phyloP scores from a whole-genome alignment of 2,113 vertebrate species.

The Nerophis ophidion region DNA sequence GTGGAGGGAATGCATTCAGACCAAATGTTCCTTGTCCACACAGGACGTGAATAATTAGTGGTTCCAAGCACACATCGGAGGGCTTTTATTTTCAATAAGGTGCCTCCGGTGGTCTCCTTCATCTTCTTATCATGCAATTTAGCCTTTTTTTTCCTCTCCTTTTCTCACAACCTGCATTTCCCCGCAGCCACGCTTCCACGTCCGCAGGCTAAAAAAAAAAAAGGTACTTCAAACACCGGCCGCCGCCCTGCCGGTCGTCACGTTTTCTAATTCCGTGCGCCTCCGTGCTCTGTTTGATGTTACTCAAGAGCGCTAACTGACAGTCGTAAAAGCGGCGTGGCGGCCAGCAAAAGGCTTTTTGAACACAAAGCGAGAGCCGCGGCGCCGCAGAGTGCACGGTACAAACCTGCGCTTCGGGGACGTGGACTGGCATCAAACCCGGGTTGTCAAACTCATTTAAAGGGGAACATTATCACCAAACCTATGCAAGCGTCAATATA shows the following conservation, averaged over 20 bases:
- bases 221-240: conserved; percentile 63
- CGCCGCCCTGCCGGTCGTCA: conserved; percentile 61
- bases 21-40: conserved; percentile 4
- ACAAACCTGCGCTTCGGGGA: conserved; percentile 42
- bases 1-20: conserved; percentile 12
- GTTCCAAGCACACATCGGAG: conserved; percentile 34
- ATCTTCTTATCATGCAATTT: conserved; percentile 55
- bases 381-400: conserved; percentile 38
- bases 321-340: conserved; percentile 64
- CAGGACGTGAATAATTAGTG: conserved; percentile 34
- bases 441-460: too few relatives aligned
- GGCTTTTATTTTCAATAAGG: conserved; percentile 14
- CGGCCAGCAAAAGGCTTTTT: conserved; percentile 45
- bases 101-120: conserved; percentile 31
- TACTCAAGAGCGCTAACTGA: conserved; percentile 69
- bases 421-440: conserved; percentile 50
- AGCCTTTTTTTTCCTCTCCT: conserved; percentile 34
- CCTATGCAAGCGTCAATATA: too few relatives aligned
- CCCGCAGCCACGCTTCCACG: conserved; percentile 34
- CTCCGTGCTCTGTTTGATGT: conserved; percentile 69
- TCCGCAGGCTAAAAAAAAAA: conserved; percentile 28
- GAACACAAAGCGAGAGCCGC: conserved; percentile 58
- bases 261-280: conserved; percentile 64
- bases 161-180: conserved; percentile 27
- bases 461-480: too few relatives aligned